Percentiles rank a stretch among this genome's conserved stretches.
Conservation (phyloP, 2,113 vertebrate species). For the Oncorhynchus keta region DNA sequence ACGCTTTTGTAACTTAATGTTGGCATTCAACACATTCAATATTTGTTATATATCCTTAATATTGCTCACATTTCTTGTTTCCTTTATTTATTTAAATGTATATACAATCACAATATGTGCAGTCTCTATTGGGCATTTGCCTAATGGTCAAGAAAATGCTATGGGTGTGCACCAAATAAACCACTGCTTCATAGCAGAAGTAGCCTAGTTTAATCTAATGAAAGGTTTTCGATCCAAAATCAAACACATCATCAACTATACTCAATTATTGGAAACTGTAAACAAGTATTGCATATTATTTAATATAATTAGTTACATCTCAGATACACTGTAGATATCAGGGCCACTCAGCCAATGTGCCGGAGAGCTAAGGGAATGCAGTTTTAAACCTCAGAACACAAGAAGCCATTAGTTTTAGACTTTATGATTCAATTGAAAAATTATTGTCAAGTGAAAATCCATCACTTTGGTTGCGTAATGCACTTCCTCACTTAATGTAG, state of each 20-base stretch:
- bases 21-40: background rate
- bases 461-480: background rate
- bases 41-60: background rate
- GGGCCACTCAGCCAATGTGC: too few species aligned
- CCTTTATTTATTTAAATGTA: background rate
- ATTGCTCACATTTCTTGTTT: background rate
- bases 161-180: constrained; percentile 5
- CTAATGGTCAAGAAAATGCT: background rate
- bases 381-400: too few species aligned
- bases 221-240: background rate
- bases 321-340: too few species aligned
- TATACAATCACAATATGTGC: background rate
- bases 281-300: background rate
- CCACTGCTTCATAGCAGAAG: background rate
- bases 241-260: background rate
- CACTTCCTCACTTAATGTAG: background rate
- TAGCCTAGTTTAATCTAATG: background rate
- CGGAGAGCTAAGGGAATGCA: too few species aligned
- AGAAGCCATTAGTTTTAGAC: too few species aligned
- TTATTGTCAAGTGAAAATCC: background rate
- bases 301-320: too few species aligned
- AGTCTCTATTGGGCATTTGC: background rate
- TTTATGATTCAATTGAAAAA: too few species aligned
- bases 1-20: constrained; percentile 8
- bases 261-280: background rate